phyloP scores from a whole-genome alignment of 1,140 invertebrate species.

The Bombus soroeensis region DNA sequence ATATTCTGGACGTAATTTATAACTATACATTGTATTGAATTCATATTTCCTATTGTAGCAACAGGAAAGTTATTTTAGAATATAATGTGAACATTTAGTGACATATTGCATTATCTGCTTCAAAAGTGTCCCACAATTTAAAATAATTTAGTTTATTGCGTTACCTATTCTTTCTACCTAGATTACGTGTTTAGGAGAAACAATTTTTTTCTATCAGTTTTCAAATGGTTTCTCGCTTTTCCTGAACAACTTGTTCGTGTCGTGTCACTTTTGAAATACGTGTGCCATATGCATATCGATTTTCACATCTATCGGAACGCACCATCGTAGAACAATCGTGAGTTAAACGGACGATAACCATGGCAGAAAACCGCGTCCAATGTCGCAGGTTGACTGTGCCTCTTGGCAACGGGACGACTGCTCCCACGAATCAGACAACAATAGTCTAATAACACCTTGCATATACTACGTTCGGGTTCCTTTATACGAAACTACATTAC shows the following conservation, averaged over 20 bases:
- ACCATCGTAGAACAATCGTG: not conserved
- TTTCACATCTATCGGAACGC: not conserved
- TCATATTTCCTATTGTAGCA: not conserved
- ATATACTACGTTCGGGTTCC: not conserved
- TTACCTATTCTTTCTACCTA: not conserved
- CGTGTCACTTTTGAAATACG: not conserved
- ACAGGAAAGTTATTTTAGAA: not conserved
- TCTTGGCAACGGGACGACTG: not conserved
- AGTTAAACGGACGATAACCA: not conserved
- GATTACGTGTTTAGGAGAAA: not conserved
- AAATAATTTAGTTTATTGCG: no score
- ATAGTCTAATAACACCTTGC: conserved; percentile 6
- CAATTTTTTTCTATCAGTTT: no score
- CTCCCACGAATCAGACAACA: conserved; percentile 13
- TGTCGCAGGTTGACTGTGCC: not conserved
- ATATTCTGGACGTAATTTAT: not conserved
- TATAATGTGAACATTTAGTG: not conserved
- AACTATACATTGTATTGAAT: not conserved
- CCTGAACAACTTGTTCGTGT: not conserved
- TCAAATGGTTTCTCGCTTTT: no score
- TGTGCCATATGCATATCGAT: not conserved
- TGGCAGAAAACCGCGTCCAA: not conserved
- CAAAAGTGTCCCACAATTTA: not conserved
- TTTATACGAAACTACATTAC: conserved; percentile 8
- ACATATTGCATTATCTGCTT: not conserved